phyloP scores from a whole-genome alignment of 2,113 vertebrate genomes.

The Amazona vittata region DNA sequence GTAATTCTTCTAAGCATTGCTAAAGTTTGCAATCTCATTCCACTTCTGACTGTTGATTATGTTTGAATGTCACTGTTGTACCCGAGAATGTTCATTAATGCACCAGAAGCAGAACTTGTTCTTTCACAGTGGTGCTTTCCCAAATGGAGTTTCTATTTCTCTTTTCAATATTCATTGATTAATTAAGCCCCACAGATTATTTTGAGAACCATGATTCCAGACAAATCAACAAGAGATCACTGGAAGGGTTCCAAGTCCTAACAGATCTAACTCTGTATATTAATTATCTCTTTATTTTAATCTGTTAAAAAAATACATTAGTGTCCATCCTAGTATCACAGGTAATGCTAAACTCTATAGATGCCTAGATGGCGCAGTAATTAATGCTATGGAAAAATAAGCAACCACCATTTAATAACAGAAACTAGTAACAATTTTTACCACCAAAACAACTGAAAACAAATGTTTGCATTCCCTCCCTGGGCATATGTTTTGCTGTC shows the following conservation, averaged over 20 bases:
- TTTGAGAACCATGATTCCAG: constrained; percentile 1
- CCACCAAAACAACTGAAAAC: constrained; percentile 7
- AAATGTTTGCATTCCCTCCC: constrained; percentile 26
- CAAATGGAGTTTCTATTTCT: constrained; percentile 31
- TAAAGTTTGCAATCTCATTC: constrained; percentile 7
- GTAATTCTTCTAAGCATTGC: not conserved
- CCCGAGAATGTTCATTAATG: not conserved
- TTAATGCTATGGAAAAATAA: not conserved
- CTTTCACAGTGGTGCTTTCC: not conserved
- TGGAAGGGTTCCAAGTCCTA: constrained; percentile 31
- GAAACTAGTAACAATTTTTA: not conserved
- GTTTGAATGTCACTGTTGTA: not conserved
- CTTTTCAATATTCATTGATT: constrained; percentile 39
- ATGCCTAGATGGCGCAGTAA: not conserved
- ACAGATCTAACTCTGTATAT: constrained; percentile 21
- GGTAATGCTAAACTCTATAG: not conserved
- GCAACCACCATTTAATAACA: not conserved
- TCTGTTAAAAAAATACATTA: constrained; percentile 19
- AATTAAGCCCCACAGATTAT: constrained; percentile 24
- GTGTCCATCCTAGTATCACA: not conserved
- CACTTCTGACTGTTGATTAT: not conserved
- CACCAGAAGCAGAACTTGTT: not conserved
- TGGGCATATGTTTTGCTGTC: constrained; percentile 5
- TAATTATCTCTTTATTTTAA: constrained; percentile 39
- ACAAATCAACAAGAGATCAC: constrained; percentile 1